Conservation (phyloP, 2,113 vertebrate species). For the Xiphophorus hellerii region DNA sequence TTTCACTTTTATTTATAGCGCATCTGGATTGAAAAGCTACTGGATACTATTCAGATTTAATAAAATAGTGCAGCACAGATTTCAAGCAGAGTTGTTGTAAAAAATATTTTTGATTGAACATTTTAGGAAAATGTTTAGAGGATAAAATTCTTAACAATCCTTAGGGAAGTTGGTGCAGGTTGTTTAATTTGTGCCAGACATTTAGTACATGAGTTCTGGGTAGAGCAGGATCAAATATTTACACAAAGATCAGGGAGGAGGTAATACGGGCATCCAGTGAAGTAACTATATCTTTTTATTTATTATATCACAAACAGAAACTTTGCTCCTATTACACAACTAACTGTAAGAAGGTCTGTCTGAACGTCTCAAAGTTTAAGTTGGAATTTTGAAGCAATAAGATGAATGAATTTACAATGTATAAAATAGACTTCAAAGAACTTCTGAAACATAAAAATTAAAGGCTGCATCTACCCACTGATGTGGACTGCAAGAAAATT, state of each 20-base stretch:
- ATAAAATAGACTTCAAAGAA: not conserved
- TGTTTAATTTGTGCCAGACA: not conserved
- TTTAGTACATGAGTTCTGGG: not conserved
- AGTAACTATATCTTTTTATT: not conserved
- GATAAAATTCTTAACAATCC: constrained; percentile 10
- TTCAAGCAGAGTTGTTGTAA: not conserved
- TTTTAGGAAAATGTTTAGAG: constrained; percentile 22
- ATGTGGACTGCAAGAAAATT: not conserved
- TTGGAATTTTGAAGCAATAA: not conserved
- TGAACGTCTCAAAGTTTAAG: not conserved
- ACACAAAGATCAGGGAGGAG: constrained; percentile 1
- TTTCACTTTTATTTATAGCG: not conserved
- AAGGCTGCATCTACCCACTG: not conserved
- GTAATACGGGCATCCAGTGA: not conserved
- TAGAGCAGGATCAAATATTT: constrained; percentile 36
- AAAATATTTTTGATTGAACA: no score
- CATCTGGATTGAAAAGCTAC: not conserved
- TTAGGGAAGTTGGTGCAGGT: not conserved
- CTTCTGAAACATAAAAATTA: not conserved
- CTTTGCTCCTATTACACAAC: not conserved
- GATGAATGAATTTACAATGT: not conserved
- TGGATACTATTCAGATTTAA: not conserved
- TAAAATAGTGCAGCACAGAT: not conserved
- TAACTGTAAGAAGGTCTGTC: not conserved
- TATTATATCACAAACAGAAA: not conserved